Evolutionary conservation across 2,888 invertebrate species (phyloP).

Genomic region (Apamea sordens): DNA sequence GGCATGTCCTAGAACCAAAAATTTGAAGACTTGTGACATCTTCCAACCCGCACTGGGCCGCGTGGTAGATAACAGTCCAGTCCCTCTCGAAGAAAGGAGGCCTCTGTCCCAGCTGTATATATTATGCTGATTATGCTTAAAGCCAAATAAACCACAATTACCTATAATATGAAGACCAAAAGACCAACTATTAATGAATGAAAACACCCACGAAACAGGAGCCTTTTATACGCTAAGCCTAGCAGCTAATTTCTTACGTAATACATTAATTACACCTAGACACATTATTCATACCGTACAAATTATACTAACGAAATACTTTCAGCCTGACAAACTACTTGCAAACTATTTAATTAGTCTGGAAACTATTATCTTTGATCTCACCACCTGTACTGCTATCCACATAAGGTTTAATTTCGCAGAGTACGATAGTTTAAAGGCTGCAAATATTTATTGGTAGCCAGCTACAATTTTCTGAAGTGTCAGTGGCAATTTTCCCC

Average conservation of each 20-base stretch:
- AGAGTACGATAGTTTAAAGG: background rate
- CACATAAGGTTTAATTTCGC: conserved; percentile 29
- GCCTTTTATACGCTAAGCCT: conserved; percentile 25
- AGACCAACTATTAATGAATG: background rate
- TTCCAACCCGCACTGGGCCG: background rate
- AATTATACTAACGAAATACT: conserved; percentile 65
- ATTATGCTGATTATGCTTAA: too few relatives aligned
- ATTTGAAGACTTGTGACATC: background rate
- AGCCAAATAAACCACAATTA: background rate
- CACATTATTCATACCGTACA: conserved; percentile 60
- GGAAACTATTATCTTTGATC: conserved; percentile 20
- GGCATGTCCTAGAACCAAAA: background rate
- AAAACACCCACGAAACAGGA: conserved; percentile 37
- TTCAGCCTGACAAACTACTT: conserved; percentile 59
- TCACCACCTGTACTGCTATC: background rate
- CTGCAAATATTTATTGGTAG: conserved; percentile 59
- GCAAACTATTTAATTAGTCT: conserved; percentile 63
- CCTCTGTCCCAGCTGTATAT: too few relatives aligned
- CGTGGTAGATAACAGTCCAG: too few relatives aligned
- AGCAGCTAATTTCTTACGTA: conserved; percentile 49
- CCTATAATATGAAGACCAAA: background rate
- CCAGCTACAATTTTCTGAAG: conserved; percentile 71
- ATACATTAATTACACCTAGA: conserved; percentile 50
- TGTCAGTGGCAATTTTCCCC: conserved; percentile 71
- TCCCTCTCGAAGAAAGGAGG: background rate